Evolutionary conservation across 2,797 vertebrate genomes (phyloP).

Genomic region (Enteromius paludinosus): DNA sequence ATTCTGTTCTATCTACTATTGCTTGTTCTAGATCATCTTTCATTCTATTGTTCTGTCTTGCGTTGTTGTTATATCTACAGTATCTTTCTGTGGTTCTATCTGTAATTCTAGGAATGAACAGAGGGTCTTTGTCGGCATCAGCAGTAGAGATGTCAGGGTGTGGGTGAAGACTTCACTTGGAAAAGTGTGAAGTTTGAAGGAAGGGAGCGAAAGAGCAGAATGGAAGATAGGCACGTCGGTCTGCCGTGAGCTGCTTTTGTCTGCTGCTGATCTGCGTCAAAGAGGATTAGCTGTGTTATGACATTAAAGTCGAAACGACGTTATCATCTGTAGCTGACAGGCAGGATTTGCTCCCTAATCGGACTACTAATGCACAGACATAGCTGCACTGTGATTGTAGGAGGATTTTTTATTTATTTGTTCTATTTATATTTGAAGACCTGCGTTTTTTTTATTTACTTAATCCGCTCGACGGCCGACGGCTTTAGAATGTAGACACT

Average conservation of each 20-base stretch:
- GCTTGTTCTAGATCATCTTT: background rate
- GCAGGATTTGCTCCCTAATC: slow-evolving; percentile 54
- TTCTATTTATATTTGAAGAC: slow-evolving; percentile 6
- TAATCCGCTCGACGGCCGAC: background rate
- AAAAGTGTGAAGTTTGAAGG: slow-evolving; percentile 7
- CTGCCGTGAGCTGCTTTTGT: slow-evolving; percentile 62
- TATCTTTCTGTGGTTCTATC: background rate
- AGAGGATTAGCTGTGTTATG: slow-evolving; percentile 74
- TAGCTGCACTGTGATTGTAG: slow-evolving; percentile 2
- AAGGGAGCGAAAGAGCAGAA: background rate
- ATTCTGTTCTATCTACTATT: background rate
- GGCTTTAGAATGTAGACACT: background rate
- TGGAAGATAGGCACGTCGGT: background rate
- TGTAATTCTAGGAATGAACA: slow-evolving; percentile 13
- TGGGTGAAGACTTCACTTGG: slow-evolving; percentile 37
- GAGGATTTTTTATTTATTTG: slow-evolving; percentile 20
- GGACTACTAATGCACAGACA: slow-evolving; percentile 31
- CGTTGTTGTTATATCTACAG: background rate
- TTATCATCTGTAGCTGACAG: slow-evolving; percentile 62
- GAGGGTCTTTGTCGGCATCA: background rate
- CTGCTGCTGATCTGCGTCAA: slow-evolving; percentile 69
- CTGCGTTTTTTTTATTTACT: slow-evolving; percentile 15
- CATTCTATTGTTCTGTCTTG: background rate
- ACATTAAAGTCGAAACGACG: slow-evolving; percentile 67
- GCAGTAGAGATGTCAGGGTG: slow-evolving; percentile 22